Evolutionary conservation across 2,888 invertebrate genomes (phyloP), one percentile per base, ranked within the genome.

Genomic region (Philereme transversata): DNA sequence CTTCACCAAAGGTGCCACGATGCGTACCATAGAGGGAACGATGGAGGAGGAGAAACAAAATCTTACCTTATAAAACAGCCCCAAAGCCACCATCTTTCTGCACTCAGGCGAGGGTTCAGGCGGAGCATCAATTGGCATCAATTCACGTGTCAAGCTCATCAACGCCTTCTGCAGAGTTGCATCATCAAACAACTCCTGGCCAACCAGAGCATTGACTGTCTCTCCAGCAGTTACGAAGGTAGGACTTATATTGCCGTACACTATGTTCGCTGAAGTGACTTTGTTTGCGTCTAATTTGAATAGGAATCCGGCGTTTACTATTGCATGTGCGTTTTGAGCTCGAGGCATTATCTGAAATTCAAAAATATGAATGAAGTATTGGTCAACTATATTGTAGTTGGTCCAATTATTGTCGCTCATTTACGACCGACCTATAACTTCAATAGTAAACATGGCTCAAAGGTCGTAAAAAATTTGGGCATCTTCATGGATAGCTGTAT

Each of bases 41-140:
- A 22, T 22, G 22, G 22, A 22, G 22, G 22, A 22, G 22, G 22
- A 22, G 5, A 40, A n/a, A 43, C 10, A 53, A 59, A 46, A 36
- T 45, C 57, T 64, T 81, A 95, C 96, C 93, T 97, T 97, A 82
- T 97, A 98, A 76, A 97, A 95, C n/a, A 98, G 86, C 5, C 95
- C 93, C 58, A 95, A 89, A 0, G 97, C 96, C 6, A 98, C 86
- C 8, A 92, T 91, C 73, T 94, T 95, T 35, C 97, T 93, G 74
- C 95, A 97, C 43, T 87, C 88, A 0, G 96, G 94, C 0, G 94
- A 93, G 0, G 96, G 94, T 74, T 96, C 96, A 0, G 96, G 95
- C 0, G 94, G 91, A 10, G 92, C 82, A 9, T 92, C 87, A 59
- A 95, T 94, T 0, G 97, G 95, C 1, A 90, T 77, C 0, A 97